phyloP scores from a whole-genome alignment of 2,797 vertebrate genomes.

The Acanthiza pusilla region DNA sequence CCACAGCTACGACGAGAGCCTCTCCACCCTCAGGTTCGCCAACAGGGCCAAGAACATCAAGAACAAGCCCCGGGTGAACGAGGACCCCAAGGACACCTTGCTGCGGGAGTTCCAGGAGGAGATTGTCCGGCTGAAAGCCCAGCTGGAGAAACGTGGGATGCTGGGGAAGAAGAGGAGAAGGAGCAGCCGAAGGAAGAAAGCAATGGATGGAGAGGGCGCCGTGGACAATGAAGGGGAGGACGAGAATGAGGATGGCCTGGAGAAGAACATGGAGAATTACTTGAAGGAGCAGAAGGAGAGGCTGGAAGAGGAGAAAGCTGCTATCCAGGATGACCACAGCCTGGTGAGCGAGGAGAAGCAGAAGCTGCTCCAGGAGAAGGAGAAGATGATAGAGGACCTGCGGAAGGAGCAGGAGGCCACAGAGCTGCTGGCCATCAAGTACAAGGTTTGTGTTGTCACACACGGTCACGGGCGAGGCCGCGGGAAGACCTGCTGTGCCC shows the following conservation, averaged over 20 bases:
- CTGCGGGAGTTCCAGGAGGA: constrained; percentile 95
- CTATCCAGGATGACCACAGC: constrained; percentile 87
- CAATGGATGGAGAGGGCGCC: constrained; percentile 74
- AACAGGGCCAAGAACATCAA: constrained; percentile 96
- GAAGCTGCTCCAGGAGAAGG: constrained; percentile 84
- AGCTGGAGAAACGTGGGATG: constrained; percentile 90
- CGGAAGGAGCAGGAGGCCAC: constrained; percentile 89
- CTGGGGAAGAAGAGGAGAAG: constrained; percentile 87
- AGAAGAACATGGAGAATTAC: constrained; percentile 81
- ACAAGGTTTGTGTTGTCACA: constrained; percentile 80
- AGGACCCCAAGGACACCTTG: constrained; percentile 95
- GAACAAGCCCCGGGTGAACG: constrained; percentile 94
- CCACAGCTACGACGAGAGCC: constrained; percentile 87
- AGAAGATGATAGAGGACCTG: constrained; percentile 88
- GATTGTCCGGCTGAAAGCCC: constrained; percentile 89
- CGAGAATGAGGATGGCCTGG: constrained; percentile 77
- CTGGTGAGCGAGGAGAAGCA: constrained; percentile 83
- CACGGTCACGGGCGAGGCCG: fast-evolving
- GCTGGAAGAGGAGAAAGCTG: constrained; percentile 85
- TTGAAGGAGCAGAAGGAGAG: constrained; percentile 79
- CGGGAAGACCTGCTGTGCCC: neutral
- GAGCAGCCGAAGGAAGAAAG: constrained; percentile 84
- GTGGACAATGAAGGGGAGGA: constrained; percentile 74
- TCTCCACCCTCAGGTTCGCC: constrained; percentile 93
- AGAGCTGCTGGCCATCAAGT: constrained; percentile 90